These are phyloP conservation scores for Eurosta solidaginis DNA, from an alignment of 1,140 invertebrate genomes.

Conservation along the genomic window DNA sequence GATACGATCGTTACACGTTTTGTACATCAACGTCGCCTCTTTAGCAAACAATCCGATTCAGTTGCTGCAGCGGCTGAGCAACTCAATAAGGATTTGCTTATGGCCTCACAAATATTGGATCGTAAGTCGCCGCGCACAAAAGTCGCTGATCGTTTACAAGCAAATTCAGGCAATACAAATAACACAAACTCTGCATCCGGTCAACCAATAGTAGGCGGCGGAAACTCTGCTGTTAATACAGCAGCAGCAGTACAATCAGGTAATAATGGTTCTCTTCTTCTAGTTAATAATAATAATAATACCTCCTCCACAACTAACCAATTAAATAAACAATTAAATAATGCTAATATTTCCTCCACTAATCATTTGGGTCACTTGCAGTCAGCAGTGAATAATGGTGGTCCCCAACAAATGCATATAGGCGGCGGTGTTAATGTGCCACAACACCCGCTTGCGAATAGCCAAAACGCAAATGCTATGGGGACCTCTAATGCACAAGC, in stretches of 20 bases:
- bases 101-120: conserved; percentile 79
- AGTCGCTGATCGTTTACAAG: conserved; percentile 71
- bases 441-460: conserved; percentile 29
- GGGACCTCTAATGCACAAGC: conserved; percentile 27
- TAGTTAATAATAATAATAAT: conserved; percentile 60
- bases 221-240: conserved; percentile 56
- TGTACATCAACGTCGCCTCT: conserved; percentile 76
- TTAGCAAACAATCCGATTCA: conserved; percentile 76
- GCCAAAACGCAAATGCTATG: background rate
- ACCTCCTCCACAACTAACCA: conserved; percentile 39
- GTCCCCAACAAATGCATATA: conserved; percentile 33
- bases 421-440: conserved; percentile 28
- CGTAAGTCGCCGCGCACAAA: conserved; percentile 81
- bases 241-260: conserved; percentile 63
- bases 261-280: conserved; percentile 62
- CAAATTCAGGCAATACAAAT: conserved; percentile 43
- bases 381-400: conserved; percentile 34
- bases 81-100: conserved; percentile 78
- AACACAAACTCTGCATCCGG: conserved; percentile 52
- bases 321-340: conserved; percentile 55
- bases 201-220: conserved; percentile 44
- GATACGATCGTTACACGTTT: conserved; percentile 86
- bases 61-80: conserved; percentile 77
- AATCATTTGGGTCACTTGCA: conserved; percentile 42
- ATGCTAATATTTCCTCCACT: conserved; percentile 37